Percentiles rank a stretch among this genome's conserved stretches.
phyloP scores from a whole-genome alignment of 1,140 invertebrate species.

The Magallana ariakensis region DNA sequence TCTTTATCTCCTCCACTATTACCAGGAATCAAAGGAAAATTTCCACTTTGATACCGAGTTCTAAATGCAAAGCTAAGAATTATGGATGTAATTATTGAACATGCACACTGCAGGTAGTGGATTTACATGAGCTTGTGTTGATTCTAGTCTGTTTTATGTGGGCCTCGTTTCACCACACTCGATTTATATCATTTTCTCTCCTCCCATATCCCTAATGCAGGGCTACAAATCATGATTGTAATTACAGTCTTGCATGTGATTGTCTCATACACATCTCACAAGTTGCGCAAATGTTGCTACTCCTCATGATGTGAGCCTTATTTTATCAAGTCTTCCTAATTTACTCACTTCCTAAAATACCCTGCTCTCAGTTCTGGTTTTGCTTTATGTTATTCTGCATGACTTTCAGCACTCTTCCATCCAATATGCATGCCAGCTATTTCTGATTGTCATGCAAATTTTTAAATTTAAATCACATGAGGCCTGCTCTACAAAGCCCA shows the following conservation, averaged over 20 bases:
- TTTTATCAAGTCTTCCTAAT: not conserved
- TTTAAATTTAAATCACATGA: conserved; percentile 1
- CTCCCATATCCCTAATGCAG: conserved; percentile 18
- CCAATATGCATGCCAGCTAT: not conserved
- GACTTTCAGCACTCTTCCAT: not conserved
- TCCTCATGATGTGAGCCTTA: not conserved
- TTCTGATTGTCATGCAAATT: conserved; percentile 32
- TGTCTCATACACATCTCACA: not conserved
- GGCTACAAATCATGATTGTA: conserved; percentile 11
- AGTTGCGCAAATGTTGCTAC: not conserved
- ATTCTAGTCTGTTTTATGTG: conserved; percentile 1
- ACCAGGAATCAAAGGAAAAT: conserved; percentile 28
- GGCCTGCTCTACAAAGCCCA: not conserved
- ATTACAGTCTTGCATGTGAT: conserved; percentile 2
- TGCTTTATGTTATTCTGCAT: not conserved
- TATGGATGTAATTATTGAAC: conserved; percentile 29
- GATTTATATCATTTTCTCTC: not conserved
- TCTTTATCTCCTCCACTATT: conserved; percentile 14
- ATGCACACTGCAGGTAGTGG: not conserved
- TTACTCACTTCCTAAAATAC: conserved; percentile 17
- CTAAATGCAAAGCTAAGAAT: conserved; percentile 6
- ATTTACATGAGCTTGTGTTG: not conserved
- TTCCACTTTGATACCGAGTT: conserved; percentile 7
- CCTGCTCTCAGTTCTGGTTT: not conserved
- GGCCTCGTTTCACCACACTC: not conserved